Evolutionary conservation across 1,140 invertebrate species (phyloP).

Genomic region (Caenorhabditis tropicalis): DNA sequence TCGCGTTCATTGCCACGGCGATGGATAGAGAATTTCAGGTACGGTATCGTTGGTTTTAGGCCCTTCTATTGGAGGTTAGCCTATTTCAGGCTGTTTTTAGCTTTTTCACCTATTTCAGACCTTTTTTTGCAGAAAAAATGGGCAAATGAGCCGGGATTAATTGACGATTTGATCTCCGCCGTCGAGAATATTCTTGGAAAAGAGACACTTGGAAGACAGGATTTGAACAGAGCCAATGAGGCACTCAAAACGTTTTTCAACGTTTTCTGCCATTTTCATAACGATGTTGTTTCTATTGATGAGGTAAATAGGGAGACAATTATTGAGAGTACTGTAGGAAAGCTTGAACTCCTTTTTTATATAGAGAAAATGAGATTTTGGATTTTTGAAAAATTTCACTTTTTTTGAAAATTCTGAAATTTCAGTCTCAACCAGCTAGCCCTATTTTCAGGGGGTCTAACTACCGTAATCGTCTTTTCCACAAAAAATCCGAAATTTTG

Average conservation of each 20-base stretch:
- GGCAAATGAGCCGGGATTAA: not conserved
- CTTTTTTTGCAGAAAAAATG: not conserved
- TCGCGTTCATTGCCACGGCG: constrained; percentile 57
- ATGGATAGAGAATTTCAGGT: not conserved
- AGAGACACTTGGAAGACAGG: not conserved
- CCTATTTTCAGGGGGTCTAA: no score
- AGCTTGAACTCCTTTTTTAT: no score
- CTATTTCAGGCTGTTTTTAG: no score
- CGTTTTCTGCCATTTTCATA: constrained; percentile 27
- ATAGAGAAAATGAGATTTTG: not conserved
- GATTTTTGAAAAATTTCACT: no score
- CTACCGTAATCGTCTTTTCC: no score
- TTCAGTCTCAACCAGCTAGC: no score
- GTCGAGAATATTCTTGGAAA: not conserved
- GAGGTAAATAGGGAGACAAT: no score
- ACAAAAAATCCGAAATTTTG: not conserved
- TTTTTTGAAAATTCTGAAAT: no score
- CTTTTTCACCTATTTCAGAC: not conserved
- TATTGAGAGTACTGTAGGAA: no score
- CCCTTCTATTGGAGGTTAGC: no score
- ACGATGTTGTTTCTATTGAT: not conserved
- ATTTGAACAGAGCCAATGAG: not conserved
- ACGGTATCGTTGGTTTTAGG: no score
- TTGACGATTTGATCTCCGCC: not conserved
- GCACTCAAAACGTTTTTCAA: constrained; percentile 43